Evolutionary conservation across 2,113 vertebrate species (phyloP), one percentile per base, ranked within the genome.

Genomic region (Xiphophorus hellerii): DNA sequence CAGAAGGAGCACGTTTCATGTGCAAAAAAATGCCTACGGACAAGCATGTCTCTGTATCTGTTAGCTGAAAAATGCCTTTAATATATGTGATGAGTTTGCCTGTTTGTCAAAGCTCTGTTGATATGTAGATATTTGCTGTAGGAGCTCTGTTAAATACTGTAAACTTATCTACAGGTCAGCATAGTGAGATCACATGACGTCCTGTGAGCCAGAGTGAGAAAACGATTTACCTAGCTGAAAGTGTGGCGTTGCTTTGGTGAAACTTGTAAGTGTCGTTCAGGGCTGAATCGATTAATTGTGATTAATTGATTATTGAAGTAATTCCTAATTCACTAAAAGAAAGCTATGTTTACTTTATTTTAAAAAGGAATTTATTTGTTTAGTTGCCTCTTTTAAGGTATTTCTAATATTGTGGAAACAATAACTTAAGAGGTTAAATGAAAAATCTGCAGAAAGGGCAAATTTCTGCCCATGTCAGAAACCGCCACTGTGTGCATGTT

Each of bases 81-180:
- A 1, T 63, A 3, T 14, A 22, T 0, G 2, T 3, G 9, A 20
- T 37, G 35, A 39, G 22, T 29, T 58, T 80, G 30, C 39, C 0
- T 54, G 66, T 74, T 62, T 80, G 64, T 17, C 35, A 71, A 58
- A 75, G 27, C 27, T 5, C 17, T 5, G 15, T 2, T 1, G 74
- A 87, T 69, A 67, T 72, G 66, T 25, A 12, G 73, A 35, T 72
- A 78, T 84, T 73, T 68, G 62, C 82, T 76, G 73, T 7, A 22
- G 65, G 51, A 73, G 66, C 69, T 83, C 33, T 22, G 65, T 42
- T 54, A 80, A 68, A 74, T 64, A 70, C 62, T 51, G 66, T 28
- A 42, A 69, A 72, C 76, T 77, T 66, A n/a, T 9, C 25, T 11
- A 11, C n/a, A 58, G 17, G 15, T 48, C 5, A 58, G 51, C 9